Evolutionary conservation across 2,888 invertebrate species (phyloP).

Genomic region (Sceliomorpha sp.): DNA sequence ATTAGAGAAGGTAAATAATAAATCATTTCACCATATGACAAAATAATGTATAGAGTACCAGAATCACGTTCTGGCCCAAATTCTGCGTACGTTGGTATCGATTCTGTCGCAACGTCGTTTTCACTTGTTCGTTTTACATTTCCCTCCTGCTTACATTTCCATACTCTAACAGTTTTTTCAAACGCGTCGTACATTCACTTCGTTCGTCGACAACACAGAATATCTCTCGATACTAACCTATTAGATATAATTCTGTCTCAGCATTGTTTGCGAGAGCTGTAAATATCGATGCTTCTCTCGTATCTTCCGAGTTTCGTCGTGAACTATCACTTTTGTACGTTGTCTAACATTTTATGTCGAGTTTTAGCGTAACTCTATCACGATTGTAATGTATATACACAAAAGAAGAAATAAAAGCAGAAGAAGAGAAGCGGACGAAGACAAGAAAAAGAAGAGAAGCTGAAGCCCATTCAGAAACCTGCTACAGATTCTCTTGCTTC

Average conservation of each 20-base stretch:
- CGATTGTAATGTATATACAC: constrained; percentile 25
- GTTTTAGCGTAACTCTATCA: constrained; percentile 43
- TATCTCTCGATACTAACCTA: not conserved
- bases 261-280: constrained; percentile 51
- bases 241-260: constrained; percentile 30
- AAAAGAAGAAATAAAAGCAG: too few relatives aligned
- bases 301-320: constrained; percentile 49
- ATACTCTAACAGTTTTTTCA: constrained; percentile 3
- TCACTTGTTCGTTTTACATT: constrained; percentile 5
- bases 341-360: constrained; percentile 48
- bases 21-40: too few relatives aligned
- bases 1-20: too few relatives aligned
- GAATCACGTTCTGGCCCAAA: too few relatives aligned
- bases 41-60: too few relatives aligned
- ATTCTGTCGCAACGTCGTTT: constrained; percentile 2
- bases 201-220: not conserved
- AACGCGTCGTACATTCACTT: constrained; percentile 4
- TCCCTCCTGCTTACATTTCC: constrained; percentile 6
- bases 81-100: not conserved
- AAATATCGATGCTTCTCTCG: constrained; percentile 45
- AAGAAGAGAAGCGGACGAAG: not conserved
- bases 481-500: constrained; percentile 17
- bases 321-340: constrained; percentile 60
- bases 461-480: not conserved
- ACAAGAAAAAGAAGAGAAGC: not conserved